phyloP scores from a whole-genome alignment of 2,113 vertebrate species.

The Tautogolabrus adspersus region DNA sequence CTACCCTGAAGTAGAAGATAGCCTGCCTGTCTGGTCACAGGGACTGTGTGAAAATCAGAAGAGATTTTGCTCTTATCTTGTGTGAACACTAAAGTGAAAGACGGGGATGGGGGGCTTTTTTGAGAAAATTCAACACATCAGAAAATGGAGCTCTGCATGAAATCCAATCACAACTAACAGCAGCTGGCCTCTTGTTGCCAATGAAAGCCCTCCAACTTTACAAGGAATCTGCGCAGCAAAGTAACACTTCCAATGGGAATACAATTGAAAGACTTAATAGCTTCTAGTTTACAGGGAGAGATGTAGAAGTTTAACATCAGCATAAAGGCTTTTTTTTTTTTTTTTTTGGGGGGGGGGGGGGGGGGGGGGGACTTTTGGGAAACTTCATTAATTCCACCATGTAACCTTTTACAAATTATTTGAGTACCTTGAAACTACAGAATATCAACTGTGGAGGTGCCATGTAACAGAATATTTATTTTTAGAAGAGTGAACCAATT shows the following conservation, averaged over 20 bases:
- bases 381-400: no score
- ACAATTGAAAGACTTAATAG: conserved; percentile 18
- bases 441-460: no score
- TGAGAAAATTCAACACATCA: conserved; percentile 62
- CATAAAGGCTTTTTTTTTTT: no score
- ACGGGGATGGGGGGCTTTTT: conserved; percentile 36
- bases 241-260: conserved; percentile 18
- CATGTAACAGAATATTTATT: no score
- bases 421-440: no score
- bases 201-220: conserved; percentile 48
- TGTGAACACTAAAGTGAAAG: conserved; percentile 58
- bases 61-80: conserved; percentile 67
- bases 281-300: not conserved
- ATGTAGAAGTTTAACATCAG: not conserved
- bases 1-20: conserved; percentile 54
- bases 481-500: no score
- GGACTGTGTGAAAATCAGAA: conserved; percentile 64
- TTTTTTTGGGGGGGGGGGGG: no score
- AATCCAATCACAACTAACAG: conserved; percentile 71
- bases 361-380: no score
- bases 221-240: conserved; percentile 37
- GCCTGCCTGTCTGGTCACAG: conserved; percentile 34
- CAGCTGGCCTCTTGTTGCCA: conserved; percentile 62
- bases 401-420: no score
- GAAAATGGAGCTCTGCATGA: conserved; percentile 66